phyloP scores from a whole-genome alignment of 2,113 vertebrate species.

The Tragulus kanchil region DNA sequence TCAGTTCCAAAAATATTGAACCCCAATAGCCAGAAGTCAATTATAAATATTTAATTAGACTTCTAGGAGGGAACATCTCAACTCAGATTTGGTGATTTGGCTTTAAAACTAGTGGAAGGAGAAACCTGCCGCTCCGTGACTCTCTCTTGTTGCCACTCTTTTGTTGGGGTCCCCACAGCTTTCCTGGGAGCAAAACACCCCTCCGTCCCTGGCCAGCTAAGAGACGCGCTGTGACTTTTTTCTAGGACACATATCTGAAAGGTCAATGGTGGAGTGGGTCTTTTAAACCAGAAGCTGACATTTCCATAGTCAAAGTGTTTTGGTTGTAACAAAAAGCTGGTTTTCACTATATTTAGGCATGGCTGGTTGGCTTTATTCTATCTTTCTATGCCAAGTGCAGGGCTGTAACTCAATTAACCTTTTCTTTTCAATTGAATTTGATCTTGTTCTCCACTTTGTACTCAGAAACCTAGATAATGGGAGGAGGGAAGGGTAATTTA shows the following conservation, averaged over 20 bases:
- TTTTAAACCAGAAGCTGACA: not conserved
- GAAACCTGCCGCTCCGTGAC: not conserved
- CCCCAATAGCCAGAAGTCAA: not conserved
- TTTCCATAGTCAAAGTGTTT: constrained; percentile 19
- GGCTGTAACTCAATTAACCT: constrained; percentile 21
- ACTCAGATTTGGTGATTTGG: not conserved
- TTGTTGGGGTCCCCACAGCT: not conserved
- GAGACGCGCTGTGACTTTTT: not conserved
- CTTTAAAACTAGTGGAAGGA: not conserved
- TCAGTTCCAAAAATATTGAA: constrained; percentile 46
- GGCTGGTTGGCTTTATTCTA: not conserved
- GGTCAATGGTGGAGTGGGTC: not conserved
- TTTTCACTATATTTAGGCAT: not conserved
- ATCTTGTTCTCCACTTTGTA: constrained; percentile 35
- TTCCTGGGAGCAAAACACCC: not conserved
- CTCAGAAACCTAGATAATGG: constrained; percentile 35
- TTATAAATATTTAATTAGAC: constrained; percentile 50
- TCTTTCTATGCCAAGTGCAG: constrained; percentile 1
- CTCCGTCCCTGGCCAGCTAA: not conserved
- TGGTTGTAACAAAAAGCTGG: not conserved
- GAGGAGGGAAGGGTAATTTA: constrained; percentile 37
- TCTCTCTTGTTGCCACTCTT: not conserved
- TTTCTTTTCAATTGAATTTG: constrained; percentile 64
- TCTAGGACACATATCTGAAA: not conserved
- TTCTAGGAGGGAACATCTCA: not conserved